Evolutionary conservation across 2,888 invertebrate species (phyloP).

Genomic region (Lumbricus terrestris): DNA sequence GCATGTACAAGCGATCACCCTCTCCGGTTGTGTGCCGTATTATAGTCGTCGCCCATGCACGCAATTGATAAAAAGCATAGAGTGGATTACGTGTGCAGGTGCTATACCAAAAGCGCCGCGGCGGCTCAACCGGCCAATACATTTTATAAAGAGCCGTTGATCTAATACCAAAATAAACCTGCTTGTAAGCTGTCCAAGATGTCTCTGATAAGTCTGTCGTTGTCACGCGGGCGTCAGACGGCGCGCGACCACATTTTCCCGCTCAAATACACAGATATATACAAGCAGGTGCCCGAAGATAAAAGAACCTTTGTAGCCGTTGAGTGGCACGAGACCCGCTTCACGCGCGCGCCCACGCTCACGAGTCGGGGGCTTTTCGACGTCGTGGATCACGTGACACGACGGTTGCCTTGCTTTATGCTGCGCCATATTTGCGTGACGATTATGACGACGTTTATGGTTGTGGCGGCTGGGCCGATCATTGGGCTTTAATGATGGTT

Average conservation of each 20-base stretch:
- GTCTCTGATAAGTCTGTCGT: not conserved
- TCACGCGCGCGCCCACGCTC: not conserved
- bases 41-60: not conserved
- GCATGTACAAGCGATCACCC: too few species aligned
- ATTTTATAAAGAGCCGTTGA: not conserved
- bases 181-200: not conserved
- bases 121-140: not conserved
- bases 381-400: not conserved
- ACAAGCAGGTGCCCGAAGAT: not conserved
- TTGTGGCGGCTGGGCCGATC: not conserved
- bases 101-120: not conserved
- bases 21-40: too few species aligned
- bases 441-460: not conserved
- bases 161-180: not conserved
- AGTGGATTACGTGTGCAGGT: not conserved
- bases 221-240: not conserved
- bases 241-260: slow-evolving; percentile 3
- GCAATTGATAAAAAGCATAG: not conserved
- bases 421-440: not conserved
- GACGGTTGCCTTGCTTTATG: not conserved
- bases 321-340: not conserved
- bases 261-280: not conserved
- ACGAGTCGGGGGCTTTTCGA: not conserved
- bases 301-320: not conserved
- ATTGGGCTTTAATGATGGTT: not conserved